Evolutionary conservation across 2,888 invertebrate genomes (phyloP), one percentile per base, ranked within the genome.

Genomic region (Metopia argyrocephala): DNA sequence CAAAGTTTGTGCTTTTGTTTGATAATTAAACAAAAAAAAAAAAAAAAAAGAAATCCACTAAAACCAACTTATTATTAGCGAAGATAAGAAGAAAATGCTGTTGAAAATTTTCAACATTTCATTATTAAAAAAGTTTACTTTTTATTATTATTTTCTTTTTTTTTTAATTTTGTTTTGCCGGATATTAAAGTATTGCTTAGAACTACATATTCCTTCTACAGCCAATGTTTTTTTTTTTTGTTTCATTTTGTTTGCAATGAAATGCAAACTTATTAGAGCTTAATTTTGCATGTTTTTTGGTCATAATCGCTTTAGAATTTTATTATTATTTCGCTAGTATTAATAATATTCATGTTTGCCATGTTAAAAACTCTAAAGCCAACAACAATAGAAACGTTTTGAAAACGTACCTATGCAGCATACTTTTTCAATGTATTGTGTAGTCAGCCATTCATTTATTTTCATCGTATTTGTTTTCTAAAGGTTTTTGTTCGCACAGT

Each of bases 301-400:
- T 65, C 46, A 68, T 62, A 76, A 68, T 76, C 61, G 12, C 68
- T 54, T 68, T 76, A 46, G 54, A 62, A 54, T 76, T 68, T 5
- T 48, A 48, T 15, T 48, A 48, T 48, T 28, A 76, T 76, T 61
- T n/a, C n/a, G n/a, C n/a, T n/a, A n/a, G n/a, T n/a, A n/a, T n/a
- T 38, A 38, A 38, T 38, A 38, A 9, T 38, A 38, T 38, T 38
- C 12, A 12, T 38, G 12, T 12, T 12, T 15, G 15, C 3, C 38
- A 38, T 38, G 38, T 38, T 38, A 38, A 38, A 38, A 38, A 9
- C 15, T 12, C 15, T 38, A 38, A 38, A 38, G 15, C 9, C 31
- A 31, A 38, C 31, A 38, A 38, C 31, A 38, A 38, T 4, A 38
- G 1, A 0, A 38, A 38, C 15, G 31, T 12, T 7, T 0, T 0